These are phyloP conservation scores for Polyommatus icarus DNA, from an alignment of 2,888 invertebrate genomes.

Conservation along the genomic window DNA sequence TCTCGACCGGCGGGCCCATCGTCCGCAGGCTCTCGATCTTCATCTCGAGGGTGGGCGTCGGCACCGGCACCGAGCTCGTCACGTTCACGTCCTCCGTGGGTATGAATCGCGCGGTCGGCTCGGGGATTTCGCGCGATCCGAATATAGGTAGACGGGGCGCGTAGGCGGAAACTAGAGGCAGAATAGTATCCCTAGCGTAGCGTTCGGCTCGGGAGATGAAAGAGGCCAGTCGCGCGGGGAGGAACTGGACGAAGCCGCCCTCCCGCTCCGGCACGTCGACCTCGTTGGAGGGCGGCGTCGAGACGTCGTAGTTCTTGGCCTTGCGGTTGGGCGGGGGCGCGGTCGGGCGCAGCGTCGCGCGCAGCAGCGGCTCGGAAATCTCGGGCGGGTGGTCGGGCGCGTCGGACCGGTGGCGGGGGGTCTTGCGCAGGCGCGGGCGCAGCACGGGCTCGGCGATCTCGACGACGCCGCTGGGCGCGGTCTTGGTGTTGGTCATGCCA, in stretches of 20 bases:
- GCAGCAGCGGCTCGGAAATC: slow-evolving; percentile 84
- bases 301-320: slow-evolving; percentile 71
- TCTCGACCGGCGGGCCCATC: slow-evolving; percentile 70
- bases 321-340: slow-evolving; percentile 58
- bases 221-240: slow-evolving; percentile 88
- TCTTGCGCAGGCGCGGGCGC: slow-evolving; percentile 80
- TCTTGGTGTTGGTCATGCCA: slow-evolving; percentile 77
- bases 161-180: slow-evolving; percentile 89
- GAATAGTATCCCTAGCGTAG: slow-evolving; percentile 88
- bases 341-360: slow-evolving; percentile 68
- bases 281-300: slow-evolving; percentile 67
- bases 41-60: slow-evolving; percentile 75
- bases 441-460: slow-evolving; percentile 89
- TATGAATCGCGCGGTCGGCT: slow-evolving; percentile 82
- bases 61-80: slow-evolving; percentile 63
- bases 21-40: slow-evolving; percentile 70
- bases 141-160: slow-evolving; percentile 86
- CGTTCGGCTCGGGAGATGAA: slow-evolving; percentile 90
- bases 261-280: slow-evolving; percentile 63
- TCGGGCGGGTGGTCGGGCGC: slow-evolving; percentile 74
- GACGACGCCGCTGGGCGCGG: slow-evolving; percentile 66
- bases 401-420: slow-evolving; percentile 76
- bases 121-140: slow-evolving; percentile 69
- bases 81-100: slow-evolving; percentile 75
- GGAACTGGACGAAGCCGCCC: slow-evolving; percentile 84